Conservation (phyloP, 2,113 vertebrate genomes). For the Bombycilla garrulus region DNA sequence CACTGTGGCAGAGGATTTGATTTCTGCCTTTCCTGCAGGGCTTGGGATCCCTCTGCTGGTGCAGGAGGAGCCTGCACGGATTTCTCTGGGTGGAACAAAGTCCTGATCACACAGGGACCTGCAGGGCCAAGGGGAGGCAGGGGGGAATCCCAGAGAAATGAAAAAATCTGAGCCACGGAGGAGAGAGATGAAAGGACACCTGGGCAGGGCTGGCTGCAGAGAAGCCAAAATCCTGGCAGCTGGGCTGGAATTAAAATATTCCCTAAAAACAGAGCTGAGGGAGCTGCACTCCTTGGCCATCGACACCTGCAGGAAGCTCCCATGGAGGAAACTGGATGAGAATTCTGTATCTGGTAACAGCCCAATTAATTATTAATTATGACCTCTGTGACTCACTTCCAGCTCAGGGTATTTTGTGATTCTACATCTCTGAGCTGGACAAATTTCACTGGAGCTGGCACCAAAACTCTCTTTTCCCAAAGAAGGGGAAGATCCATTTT, state of each 20-base stretch:
- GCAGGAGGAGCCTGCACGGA: rapidly evolving
- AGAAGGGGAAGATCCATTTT: background rate
- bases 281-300: background rate
- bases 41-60: slow-evolving; percentile 57
- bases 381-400: rapidly evolving
- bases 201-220: background rate
- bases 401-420: background rate
- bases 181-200: background rate
- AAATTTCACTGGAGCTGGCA: background rate
- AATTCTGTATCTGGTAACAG: background rate
- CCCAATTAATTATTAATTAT: background rate
- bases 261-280: background rate
- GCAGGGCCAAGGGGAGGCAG: background rate
- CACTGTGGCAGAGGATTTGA: background rate
- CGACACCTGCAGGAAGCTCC: background rate
- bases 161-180: background rate
- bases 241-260: background rate
- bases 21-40: background rate
- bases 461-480: background rate
- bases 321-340: background rate
- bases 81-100: background rate
- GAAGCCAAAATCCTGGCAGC: background rate
- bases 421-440: background rate
- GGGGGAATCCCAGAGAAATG: background rate
- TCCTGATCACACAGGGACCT: background rate